Evolutionary conservation across 2,113 vertebrate genomes (phyloP).

Genomic region (Montifringilla adamsi): DNA sequence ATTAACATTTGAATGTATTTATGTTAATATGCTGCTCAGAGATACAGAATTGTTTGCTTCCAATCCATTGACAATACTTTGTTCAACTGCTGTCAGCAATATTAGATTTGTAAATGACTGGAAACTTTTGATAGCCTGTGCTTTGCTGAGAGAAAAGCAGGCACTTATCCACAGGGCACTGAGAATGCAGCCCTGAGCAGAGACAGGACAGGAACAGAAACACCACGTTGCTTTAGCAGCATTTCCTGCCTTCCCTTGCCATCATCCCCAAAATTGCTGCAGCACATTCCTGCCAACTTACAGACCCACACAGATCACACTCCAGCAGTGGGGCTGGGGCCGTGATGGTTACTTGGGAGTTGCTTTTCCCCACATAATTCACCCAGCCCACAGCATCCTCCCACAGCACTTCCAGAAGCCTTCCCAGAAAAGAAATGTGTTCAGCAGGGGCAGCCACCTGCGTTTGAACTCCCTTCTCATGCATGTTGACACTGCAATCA

Average conservation of each 20-base stretch:
- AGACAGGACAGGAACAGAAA: not conserved
- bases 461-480: not conserved
- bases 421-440: not conserved
- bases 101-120: not conserved
- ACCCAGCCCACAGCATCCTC: not conserved
- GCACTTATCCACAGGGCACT: not conserved
- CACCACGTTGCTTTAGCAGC: not conserved
- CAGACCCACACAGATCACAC: not conserved
- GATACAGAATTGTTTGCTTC: not conserved
- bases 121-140: not conserved
- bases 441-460: not conserved
- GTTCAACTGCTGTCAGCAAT: not conserved
- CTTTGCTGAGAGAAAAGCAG: conserved; percentile 4
- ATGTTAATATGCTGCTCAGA: not conserved
- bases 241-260: not conserved
- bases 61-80: not conserved
- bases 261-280: not conserved
- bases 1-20: conserved; percentile 50
- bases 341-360: not conserved
- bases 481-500: not conserved
- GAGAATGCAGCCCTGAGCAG: not conserved
- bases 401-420: not conserved
- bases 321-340: not conserved
- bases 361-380: not conserved
- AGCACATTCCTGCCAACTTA: not conserved